These are phyloP conservation scores for Paralvinella palmiformis DNA, from an alignment of 1,140 invertebrate species.

Conservation along the genomic window DNA sequence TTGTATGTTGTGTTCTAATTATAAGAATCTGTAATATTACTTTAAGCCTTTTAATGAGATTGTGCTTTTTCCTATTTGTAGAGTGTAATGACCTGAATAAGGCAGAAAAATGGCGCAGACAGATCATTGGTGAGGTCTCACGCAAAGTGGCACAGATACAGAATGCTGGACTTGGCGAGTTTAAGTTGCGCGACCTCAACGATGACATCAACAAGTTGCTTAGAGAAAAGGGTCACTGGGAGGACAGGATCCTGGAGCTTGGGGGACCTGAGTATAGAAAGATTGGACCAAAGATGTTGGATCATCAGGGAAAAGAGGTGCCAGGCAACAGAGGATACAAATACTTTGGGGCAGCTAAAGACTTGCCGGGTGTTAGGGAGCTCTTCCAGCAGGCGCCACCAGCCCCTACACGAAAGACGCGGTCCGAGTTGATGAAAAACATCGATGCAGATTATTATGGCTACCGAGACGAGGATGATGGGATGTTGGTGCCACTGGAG, in stretches of 20 bases:
- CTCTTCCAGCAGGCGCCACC: slow-evolving; percentile 77
- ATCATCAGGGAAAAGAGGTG: slow-evolving; percentile 89
- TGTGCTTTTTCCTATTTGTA: too few species aligned
- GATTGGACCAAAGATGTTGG: slow-evolving; percentile 87
- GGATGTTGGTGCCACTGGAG: slow-evolving; percentile 84
- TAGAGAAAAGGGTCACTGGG: slow-evolving; percentile 92
- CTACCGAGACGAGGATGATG: slow-evolving; percentile 97
- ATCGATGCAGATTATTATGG: slow-evolving; percentile 99
- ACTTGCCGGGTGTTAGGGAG: slow-evolving; percentile 94
- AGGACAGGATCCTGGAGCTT: slow-evolving; percentile 87
- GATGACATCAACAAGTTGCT: slow-evolving; percentile 99
- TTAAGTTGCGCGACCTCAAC: slow-evolving; percentile 93
- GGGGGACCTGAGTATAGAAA: slow-evolving; percentile 89
- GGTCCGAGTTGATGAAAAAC: slow-evolving; percentile 94
- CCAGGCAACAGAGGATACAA: slow-evolving; percentile 97
- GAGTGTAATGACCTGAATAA: slow-evolving; percentile 84
- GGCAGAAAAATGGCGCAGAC: slow-evolving; percentile 90
- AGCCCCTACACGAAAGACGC: slow-evolving; percentile 79
- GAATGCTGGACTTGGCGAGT: slow-evolving; percentile 96
- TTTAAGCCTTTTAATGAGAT: too few species aligned
- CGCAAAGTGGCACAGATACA: slow-evolving; percentile 99
- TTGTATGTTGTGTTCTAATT: too few species aligned
- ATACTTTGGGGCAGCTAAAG: slow-evolving; percentile 97
- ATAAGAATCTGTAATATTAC: too few species aligned
- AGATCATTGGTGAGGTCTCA: slow-evolving; percentile 94